Base-by-base conservation (phyloP, 2,797 vertebrate genomes). In the Periophthalmus magnuspinnatus region DNA sequence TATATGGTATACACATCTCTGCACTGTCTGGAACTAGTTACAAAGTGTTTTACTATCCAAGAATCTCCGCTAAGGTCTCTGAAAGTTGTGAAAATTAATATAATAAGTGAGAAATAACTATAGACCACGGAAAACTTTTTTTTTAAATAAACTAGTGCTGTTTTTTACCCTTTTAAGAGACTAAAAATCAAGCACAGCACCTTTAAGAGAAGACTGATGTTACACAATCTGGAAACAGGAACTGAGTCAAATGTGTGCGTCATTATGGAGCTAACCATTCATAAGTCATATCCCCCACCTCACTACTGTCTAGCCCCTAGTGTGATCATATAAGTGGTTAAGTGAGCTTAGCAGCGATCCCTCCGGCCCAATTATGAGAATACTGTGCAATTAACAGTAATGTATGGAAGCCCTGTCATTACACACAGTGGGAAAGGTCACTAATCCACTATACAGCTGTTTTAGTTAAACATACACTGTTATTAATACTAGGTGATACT, bases 291-390 rank as follows among this genome's bases (percentile, higher is more conserved):
- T 8, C 14, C 2, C 2, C 24, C 41, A 45, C 4, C 14, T 32
- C 21, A 0, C 19, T 8, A 34, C 17, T 71, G 73, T 47, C 17
- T 24, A 22, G 9, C n/a, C 36, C 41, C 14, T 5, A 17, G 0
- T 36, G 38, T 66, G 17, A 69, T 11, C 32, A 62, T 32, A 76
- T 75, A 75, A 71, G 57, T 47, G 22, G 62, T 36, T 59, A 58
- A 74, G 64, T 65, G 33, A 32, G 50, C 58, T 78, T 32, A 38
- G 28, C 16, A 11, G 6, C 11, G 58, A 36, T 60, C 58, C 33
- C 33, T 11, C 1, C 58, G 19, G 33, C 19, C 58, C 17, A 34
- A 60, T 60, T 60, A 60, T n/a, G 33, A 10, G 33, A 19, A 36
- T 17, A 34, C 17, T 60, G 3, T 60, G 34, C 32, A 60, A 60